phyloP scores from a whole-genome alignment of 1,140 invertebrate genomes.

The Drosophila malerkotliana region DNA sequence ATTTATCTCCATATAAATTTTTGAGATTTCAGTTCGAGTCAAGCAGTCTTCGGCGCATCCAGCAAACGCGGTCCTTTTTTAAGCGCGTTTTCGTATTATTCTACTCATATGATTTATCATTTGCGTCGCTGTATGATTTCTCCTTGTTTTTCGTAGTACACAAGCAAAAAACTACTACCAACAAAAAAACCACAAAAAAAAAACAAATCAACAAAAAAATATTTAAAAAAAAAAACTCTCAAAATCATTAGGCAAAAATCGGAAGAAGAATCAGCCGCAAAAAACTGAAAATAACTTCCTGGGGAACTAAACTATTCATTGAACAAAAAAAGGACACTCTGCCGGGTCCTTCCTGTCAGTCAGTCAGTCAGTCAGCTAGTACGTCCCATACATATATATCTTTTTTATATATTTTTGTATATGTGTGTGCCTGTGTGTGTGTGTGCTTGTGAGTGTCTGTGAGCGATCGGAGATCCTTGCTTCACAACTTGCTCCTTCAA shows the following conservation, averaged over 20 bases:
- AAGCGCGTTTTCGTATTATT: conserved; percentile 84
- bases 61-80: conserved; percentile 84
- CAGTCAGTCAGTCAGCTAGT: conserved; percentile 45
- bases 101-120: conserved; percentile 84
- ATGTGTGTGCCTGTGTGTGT: conserved; percentile 19
- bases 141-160: conserved; percentile 83
- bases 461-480: not conserved
- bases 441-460: not conserved
- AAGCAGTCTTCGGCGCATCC: conserved; percentile 84
- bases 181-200: conserved; percentile 12
- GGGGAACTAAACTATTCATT: conserved; percentile 4
- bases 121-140: conserved; percentile 84
- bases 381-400: conserved; percentile 7
- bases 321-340: not conserved
- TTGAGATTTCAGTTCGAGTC: conserved; percentile 78
- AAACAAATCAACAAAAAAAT: conserved; percentile 17
- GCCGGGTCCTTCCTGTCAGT: conserved; percentile 21
- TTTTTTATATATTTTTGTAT: conserved; percentile 34
- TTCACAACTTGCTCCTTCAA: too few relatives aligned
- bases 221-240: conserved; percentile 3
- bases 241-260: conserved; percentile 12
- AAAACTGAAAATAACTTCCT: conserved; percentile 6
- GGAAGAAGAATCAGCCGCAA: conserved; percentile 5
- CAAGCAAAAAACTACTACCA: conserved; percentile 40
- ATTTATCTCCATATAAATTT: not conserved